Conservation (phyloP, 2,888 invertebrate species). For the Diplazon laetatorius region DNA sequence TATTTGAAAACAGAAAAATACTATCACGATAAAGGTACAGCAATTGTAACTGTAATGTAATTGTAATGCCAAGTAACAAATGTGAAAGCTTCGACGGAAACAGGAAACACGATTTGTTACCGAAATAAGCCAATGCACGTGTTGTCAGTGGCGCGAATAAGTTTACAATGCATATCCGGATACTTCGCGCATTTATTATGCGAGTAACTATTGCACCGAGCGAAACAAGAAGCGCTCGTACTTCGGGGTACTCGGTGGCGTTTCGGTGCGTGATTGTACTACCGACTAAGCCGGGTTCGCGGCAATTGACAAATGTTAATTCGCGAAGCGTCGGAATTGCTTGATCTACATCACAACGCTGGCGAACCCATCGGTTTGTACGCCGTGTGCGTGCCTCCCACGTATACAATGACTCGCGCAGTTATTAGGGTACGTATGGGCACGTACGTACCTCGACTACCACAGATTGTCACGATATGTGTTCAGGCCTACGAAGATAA, state of each 20-base stretch:
- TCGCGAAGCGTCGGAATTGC: slow-evolving; percentile 32
- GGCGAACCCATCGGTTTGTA: neutral
- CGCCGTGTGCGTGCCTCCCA: neutral
- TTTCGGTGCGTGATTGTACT: neutral
- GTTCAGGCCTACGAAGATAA: neutral
- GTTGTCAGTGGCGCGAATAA: slow-evolving; percentile 20
- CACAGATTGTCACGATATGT: no score
- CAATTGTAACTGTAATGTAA: no score
- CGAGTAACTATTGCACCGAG: slow-evolving; percentile 29
- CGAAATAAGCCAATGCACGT: no score
- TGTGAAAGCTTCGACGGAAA: no score
- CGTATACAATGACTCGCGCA: slow-evolving; percentile 11
- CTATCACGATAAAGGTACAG: no score
- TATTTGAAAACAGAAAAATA: no score
- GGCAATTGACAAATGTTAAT: slow-evolving; percentile 54
- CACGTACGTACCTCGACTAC: slow-evolving; percentile 19
- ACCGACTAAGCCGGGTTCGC: slow-evolving; percentile 25
- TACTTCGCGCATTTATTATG: slow-evolving; percentile 31
- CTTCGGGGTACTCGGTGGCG: slow-evolving; percentile 8
- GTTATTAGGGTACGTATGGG: neutral
- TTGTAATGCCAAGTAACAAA: no score
- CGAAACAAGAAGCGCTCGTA: slow-evolving; percentile 40
- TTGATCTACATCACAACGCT: slow-evolving; percentile 8
- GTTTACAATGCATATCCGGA: slow-evolving; percentile 38
- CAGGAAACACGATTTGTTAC: no score